Conservation (phyloP, 2,888 invertebrate genomes). For the Drosophila birchii region DNA sequence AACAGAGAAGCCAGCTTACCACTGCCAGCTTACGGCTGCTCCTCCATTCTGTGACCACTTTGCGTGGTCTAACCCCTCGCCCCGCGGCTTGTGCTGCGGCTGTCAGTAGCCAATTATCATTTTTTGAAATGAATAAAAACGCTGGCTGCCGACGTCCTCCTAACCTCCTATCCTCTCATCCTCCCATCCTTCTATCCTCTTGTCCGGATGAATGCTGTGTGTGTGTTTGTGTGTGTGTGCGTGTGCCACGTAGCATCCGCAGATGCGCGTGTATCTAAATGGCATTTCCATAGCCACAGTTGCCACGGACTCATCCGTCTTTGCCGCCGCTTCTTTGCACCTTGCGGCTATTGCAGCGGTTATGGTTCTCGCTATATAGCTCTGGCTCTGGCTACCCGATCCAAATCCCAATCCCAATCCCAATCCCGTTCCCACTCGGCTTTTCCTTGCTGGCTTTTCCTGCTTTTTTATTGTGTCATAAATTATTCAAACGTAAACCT, state of each 20-base stretch:
- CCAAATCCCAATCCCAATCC: constrained; percentile 19
- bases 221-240: constrained; percentile 19
- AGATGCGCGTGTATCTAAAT: constrained; percentile 67
- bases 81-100: constrained; percentile 50
- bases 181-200: constrained; percentile 22
- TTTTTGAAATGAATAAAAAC: constrained; percentile 75
- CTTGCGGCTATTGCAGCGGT: constrained; percentile 74
- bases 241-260: constrained; percentile 40
- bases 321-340: constrained; percentile 60
- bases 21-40: constrained; percentile 6
- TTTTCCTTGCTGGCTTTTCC: constrained; percentile 31
- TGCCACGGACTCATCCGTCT: constrained; percentile 42
- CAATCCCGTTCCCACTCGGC: constrained; percentile 35
- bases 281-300: constrained; percentile 70
- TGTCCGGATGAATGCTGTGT: constrained; percentile 34
- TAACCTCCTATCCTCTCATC: not conserved
- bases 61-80: constrained; percentile 11
- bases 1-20: constrained; percentile 38
- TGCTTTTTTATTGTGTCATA: constrained; percentile 77
- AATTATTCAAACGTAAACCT: constrained; percentile 84
- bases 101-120: constrained; percentile 79
- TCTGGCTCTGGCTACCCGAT: constrained; percentile 8
- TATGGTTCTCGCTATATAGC: constrained; percentile 12
- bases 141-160: constrained; percentile 39
- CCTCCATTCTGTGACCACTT: constrained; percentile 10